A percentile compares a stretch with the other conserved stretches of the same genome.
phyloP scores from a whole-genome alignment of 2,888 invertebrate species.

The Agrotis segetum region DNA sequence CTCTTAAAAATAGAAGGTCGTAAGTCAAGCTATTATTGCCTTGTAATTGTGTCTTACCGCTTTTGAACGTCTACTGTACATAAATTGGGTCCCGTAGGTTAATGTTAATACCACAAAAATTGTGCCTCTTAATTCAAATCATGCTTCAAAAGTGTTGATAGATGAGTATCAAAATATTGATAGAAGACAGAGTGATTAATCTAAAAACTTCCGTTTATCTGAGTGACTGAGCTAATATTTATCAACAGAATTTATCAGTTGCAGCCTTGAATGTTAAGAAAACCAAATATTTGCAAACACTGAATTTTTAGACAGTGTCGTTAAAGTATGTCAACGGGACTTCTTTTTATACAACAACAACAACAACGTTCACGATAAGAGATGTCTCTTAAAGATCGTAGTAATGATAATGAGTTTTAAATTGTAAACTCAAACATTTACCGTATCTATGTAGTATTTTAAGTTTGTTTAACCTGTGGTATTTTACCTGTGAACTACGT shows the following conservation, averaged over 20 bases:
- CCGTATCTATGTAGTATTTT: too few relatives aligned
- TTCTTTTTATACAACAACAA: neutral
- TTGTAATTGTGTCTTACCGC: too few relatives aligned
- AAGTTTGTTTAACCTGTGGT: too few relatives aligned
- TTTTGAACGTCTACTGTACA: too few relatives aligned
- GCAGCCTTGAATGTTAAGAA: conserved; percentile 27
- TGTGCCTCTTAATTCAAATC: conserved; percentile 31
- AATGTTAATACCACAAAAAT: conserved; percentile 4
- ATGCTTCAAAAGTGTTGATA: conserved; percentile 53
- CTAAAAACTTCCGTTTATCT: conserved; percentile 55
- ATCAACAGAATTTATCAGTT: conserved; percentile 23
- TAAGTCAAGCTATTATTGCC: too few relatives aligned
- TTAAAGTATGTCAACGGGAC: neutral
- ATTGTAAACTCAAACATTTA: too few relatives aligned
- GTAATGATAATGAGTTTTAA: neutral
- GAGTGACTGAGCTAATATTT: conserved; percentile 45
- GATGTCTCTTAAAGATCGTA: neutral
- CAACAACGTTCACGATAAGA: neutral
- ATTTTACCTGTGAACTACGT: too few relatives aligned
- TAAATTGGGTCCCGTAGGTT: too few relatives aligned
- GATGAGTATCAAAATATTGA: conserved; percentile 55
- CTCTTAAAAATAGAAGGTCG: too few relatives aligned
- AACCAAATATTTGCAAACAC: neutral
- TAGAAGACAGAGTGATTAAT: conserved; percentile 46
- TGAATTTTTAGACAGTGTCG: neutral